These are phyloP conservation scores for Platycercus adscitus DNA, from an alignment of 2,113 vertebrate species.

Conservation along the genomic window DNA sequence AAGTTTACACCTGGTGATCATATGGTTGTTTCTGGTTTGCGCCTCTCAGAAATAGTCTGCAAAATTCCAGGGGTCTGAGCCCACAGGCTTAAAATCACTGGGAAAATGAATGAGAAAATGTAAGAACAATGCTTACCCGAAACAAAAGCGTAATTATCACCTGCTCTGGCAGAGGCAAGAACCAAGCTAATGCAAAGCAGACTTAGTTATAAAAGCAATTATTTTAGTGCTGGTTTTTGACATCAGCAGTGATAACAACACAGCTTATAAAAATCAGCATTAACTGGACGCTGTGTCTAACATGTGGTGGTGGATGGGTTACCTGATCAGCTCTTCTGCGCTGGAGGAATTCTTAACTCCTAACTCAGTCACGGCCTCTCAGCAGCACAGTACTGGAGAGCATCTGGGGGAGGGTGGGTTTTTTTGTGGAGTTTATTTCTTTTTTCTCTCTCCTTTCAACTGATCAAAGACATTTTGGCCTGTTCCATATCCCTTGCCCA, in stretches of 20 bases:
- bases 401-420: neutral
- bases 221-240: neutral
- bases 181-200: neutral
- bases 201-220: neutral
- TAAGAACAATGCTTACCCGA: neutral
- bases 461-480: constrained; percentile 4
- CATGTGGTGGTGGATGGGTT: neutral
- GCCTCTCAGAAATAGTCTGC: neutral
- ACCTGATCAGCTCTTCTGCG: neutral
- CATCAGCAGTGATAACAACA: neutral
- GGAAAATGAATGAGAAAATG: neutral
- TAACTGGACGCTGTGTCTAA: neutral
- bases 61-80: neutral
- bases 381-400: neutral
- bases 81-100: neutral
- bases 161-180: neutral
- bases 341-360: neutral
- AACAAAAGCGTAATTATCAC: neutral
- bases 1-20: neutral
- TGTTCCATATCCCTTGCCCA: neutral
- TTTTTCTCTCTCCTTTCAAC: neutral
- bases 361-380: neutral
- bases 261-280: neutral
- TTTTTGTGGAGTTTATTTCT: neutral
- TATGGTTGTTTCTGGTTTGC: neutral